Conservation (phyloP, 2,888 invertebrate genomes). For the Acheta domesticus region DNA sequence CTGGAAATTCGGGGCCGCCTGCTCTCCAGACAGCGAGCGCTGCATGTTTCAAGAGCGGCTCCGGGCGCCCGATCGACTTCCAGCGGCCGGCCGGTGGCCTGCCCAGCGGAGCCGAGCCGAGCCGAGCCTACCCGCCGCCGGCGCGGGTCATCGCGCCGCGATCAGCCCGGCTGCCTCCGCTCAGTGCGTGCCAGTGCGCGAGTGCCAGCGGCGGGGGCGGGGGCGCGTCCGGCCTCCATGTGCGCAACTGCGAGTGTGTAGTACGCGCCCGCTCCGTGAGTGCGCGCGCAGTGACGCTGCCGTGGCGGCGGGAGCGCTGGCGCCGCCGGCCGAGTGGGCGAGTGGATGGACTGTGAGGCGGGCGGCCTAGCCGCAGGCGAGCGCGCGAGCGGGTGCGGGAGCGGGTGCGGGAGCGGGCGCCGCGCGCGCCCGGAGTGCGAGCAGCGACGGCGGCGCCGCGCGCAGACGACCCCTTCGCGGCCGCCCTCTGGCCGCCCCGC, state of each 20-base stretch:
- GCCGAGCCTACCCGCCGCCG: too few species aligned
- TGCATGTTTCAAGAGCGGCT: slow-evolving; percentile 1
- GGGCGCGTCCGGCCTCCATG: too few species aligned
- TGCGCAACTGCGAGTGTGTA: too few species aligned
- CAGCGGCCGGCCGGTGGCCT: neutral
- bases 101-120: too few species aligned
- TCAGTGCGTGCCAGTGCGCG: too few species aligned
- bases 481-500: neutral
- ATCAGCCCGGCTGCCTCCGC: too few species aligned
- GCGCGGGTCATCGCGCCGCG: too few species aligned
- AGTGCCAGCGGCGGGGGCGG: too few species aligned
- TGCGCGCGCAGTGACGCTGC: neutral
- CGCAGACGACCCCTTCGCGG: neutral
- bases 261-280: too few species aligned
- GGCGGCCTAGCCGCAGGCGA: neutral
- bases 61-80: neutral
- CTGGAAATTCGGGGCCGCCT: neutral
- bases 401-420: neutral
- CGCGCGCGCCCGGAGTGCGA: neutral
- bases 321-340: neutral
- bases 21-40: neutral
- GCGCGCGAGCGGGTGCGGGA: neutral
- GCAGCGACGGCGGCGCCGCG: neutral
- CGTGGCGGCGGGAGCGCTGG: neutral
- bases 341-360: neutral